phyloP scores from a whole-genome alignment of 2,888 invertebrate genomes.

The Agrotis ipsilon region DNA sequence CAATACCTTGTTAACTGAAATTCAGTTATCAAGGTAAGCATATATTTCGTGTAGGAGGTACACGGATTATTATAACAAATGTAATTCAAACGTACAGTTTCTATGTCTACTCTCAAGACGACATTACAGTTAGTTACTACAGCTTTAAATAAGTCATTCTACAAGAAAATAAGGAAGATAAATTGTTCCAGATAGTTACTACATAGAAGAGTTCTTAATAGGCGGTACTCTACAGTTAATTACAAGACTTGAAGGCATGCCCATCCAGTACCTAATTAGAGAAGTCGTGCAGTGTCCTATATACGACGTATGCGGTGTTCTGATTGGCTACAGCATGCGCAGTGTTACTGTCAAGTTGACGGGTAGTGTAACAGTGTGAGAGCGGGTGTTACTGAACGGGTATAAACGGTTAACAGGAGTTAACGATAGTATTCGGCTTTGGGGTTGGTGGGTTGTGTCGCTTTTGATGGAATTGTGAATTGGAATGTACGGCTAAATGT shows the following conservation, averaged over 20 bases:
- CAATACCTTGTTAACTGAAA: constrained; percentile 14
- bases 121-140: not conserved
- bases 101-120: not conserved
- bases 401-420: no score
- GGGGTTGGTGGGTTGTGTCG: no score
- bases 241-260: constrained; percentile 16
- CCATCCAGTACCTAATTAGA: constrained; percentile 5
- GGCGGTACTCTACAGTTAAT: not conserved
- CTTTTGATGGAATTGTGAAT: no score
- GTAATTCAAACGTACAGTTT: not conserved
- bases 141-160: constrained; percentile 1
- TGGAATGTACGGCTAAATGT: not conserved
- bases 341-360: not conserved
- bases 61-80: not conserved
- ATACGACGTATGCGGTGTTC: constrained; percentile 34
- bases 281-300: constrained; percentile 13
- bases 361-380: not conserved
- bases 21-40: not conserved
- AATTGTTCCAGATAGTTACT: not conserved
- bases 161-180: not conserved
- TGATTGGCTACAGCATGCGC: constrained; percentile 44
- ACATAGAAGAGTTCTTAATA: constrained; percentile 9
- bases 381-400: no score
- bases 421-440: no score
- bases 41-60: not conserved